Conservation (phyloP, 2,113 vertebrate species). For the Pseudorasbora parva region DNA sequence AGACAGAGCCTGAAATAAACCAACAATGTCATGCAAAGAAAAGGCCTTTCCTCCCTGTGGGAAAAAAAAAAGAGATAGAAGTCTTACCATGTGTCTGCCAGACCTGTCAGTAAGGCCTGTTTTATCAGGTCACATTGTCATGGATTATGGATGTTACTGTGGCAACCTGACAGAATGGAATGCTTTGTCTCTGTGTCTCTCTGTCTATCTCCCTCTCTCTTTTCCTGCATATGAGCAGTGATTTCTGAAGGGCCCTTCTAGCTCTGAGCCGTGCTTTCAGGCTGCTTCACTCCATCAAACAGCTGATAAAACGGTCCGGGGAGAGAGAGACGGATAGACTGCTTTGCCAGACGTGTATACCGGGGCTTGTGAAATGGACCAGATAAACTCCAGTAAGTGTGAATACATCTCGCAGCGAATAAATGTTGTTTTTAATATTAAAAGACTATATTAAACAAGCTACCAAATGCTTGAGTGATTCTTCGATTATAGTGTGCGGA, state of each 20-base stretch:
- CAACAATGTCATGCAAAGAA: neutral
- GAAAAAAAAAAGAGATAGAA: neutral
- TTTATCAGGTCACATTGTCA: constrained; percentile 50
- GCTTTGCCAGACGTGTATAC: neutral
- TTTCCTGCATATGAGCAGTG: neutral
- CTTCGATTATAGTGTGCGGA: neutral
- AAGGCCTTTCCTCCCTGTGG: neutral
- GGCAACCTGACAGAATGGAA: constrained; percentile 49
- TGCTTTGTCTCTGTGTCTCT: constrained; percentile 12
- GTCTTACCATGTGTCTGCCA: constrained; percentile 11
- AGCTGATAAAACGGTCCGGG: neutral
- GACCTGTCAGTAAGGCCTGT: constrained; percentile 44
- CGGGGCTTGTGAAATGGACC: neutral
- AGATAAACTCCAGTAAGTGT: constrained; percentile 21
- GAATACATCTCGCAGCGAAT: neutral
- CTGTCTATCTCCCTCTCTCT: neutral
- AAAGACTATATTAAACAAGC: neutral
- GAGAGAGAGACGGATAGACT: neutral
- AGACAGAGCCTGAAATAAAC: constrained; percentile 5
- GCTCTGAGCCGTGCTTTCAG: neutral
- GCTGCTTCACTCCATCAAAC: constrained; percentile 33
- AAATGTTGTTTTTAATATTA: neutral
- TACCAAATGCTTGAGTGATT: neutral
- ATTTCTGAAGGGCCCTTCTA: constrained; percentile 46
- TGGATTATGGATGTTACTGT: constrained; percentile 58